Conservation (phyloP, 1,140 invertebrate genomes). For the Capitella teleta region DNA sequence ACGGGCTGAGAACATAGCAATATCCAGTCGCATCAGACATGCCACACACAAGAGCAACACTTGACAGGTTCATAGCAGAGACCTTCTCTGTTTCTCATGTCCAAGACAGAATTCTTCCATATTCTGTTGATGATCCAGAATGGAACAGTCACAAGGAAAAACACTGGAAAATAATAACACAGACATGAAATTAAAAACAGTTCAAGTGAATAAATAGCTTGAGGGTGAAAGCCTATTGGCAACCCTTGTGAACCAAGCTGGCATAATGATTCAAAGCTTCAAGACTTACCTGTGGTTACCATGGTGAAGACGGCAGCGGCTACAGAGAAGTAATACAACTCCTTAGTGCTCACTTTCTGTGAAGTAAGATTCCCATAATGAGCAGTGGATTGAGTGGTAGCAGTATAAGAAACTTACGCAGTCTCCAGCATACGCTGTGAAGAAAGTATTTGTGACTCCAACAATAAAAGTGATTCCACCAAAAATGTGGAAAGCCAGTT, state of each 20-base stretch:
- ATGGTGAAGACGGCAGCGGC: constrained; percentile 15
- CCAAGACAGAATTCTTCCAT: constrained; percentile 18
- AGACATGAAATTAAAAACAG: no score
- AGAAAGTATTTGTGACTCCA: constrained; percentile 15
- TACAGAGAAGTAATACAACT: constrained; percentile 19
- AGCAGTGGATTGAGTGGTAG: no score
- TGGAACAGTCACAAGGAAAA: constrained; percentile 20
- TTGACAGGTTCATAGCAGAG: constrained; percentile 30
- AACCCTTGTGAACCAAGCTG: not conserved
- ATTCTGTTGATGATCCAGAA: constrained; percentile 25
- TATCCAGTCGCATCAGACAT: constrained; percentile 18
- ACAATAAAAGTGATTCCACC: constrained; percentile 19
- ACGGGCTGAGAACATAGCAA: no score
- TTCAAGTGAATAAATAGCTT: constrained; percentile 4
- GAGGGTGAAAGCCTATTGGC: not conserved
- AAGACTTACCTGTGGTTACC: constrained; percentile 17
- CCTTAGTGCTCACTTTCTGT: constrained; percentile 18
- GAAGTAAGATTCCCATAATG: constrained; percentile 11
- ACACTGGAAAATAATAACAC: constrained; percentile 18
- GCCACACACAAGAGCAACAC: constrained; percentile 33
- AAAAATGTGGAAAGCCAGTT: constrained; percentile 26
- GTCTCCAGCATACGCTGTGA: constrained; percentile 16
- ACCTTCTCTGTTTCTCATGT: constrained; percentile 17
- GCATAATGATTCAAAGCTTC: not conserved
- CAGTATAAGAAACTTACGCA: constrained; percentile 33